Evolutionary conservation across 2,888 invertebrate genomes (phyloP).

Genomic region (Brenthis hecate): DNA sequence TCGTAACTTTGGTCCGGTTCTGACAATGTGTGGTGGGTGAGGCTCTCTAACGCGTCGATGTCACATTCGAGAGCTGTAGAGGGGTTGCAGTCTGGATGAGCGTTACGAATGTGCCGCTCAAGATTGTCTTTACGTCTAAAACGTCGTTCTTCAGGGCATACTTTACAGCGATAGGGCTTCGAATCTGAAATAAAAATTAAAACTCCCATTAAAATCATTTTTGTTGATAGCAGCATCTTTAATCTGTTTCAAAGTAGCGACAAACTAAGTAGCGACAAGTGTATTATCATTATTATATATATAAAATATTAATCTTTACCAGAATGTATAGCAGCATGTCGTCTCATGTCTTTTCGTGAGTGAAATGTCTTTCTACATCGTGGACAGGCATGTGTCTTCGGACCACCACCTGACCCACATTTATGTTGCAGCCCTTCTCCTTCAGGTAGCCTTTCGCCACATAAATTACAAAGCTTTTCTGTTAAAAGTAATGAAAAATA

Average conservation of each 20-base stretch:
- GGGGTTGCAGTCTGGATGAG: conserved; percentile 83
- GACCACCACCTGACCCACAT: conserved; percentile 30
- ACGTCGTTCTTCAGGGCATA: conserved; percentile 83
- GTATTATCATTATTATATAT: not conserved
- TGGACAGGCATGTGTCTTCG: conserved; percentile 81
- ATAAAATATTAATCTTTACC: conserved; percentile 66
- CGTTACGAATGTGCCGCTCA: conserved; percentile 88
- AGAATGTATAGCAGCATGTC: conserved; percentile 87
- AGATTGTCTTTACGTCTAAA: conserved; percentile 91
- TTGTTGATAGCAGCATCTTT: no score
- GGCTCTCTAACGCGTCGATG: conserved; percentile 54
- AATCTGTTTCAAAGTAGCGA: no score
- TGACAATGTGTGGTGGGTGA: conserved; percentile 25
- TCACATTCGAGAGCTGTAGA: conserved; percentile 66
- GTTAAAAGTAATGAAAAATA: conserved; percentile 4
- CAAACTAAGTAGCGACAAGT: no score
- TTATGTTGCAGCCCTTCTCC: conserved; percentile 44
- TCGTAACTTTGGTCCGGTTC: conserved; percentile 45
- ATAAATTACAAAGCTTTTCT: conserved; percentile 50
- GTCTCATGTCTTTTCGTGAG: conserved; percentile 85
- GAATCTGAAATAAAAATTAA: conserved; percentile 71
- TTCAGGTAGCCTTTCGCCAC: conserved; percentile 44
- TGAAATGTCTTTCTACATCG: conserved; percentile 86
- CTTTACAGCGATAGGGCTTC: conserved; percentile 86
- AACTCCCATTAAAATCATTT: no score